Evolutionary conservation across 2,888 invertebrate species (phyloP), one percentile per base, ranked within the genome.

Genomic region (Cephus runcator): DNA sequence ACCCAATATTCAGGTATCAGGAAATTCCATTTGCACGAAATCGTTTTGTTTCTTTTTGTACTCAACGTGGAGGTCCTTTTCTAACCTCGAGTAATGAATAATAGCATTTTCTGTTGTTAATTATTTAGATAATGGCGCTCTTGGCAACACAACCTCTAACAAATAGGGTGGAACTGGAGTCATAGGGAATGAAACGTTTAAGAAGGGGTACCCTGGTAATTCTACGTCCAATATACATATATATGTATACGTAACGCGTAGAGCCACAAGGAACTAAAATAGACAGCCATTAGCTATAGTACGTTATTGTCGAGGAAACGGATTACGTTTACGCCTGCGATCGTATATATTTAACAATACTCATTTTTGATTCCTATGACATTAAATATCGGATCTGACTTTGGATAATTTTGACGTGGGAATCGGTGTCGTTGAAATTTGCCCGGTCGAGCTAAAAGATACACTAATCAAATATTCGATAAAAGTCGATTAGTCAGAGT

Each of bases 231-330:
- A 15, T 15, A 40, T 15, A 40, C 4, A 40, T 40, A 40, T 40
- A 40, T 40, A 40, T 40, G 1, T 40, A 40, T 6, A 40, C 40
- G 40, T 40, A 15, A 15, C 15, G 73, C 56, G 69, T 75, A 76
- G 77, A 77, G 79, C 79, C 82, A 79, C 77, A 40, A 56, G 12
- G 33, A 77, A 76, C 75, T 40, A 77, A 68, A 83, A 83, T 81
- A 81, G 81, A 80, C 69, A 69, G 71, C 80, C 80, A 83, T 83
- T 83, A 79, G 79, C 77, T 78, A 75, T 77, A 81, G 71, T 78
- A 77, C 79, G 77, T 76, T 78, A 80, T 79, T 81, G 79, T 76
- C 75, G 78, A 56, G 23, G 23, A 56, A 23, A 56, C 23, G 56
- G 9, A 23, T 56, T 56, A 23, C 56, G 2, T 23, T 56, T 56